Evolutionary conservation across 2,888 invertebrate genomes (phyloP).

Genomic region (Erebia aethiops): DNA sequence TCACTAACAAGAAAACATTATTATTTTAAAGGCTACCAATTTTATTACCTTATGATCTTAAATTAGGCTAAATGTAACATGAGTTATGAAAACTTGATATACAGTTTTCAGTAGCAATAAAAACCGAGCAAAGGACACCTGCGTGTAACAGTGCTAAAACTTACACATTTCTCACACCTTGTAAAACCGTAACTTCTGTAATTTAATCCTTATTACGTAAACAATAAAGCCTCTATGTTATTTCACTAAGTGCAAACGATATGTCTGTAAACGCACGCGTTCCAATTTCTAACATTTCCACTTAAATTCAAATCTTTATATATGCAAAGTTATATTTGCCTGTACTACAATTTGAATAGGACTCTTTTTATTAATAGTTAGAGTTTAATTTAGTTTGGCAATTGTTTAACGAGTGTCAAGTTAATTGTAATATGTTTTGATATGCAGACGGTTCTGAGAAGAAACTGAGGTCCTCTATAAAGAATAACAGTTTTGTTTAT

Average conservation of each 20-base stretch:
- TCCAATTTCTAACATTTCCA: slow-evolving; percentile 69
- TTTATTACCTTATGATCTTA: not conserved
- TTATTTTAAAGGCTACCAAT: too few species aligned
- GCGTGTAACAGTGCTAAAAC: slow-evolving; percentile 11
- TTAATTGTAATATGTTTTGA: slow-evolving; percentile 52
- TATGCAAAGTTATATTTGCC: slow-evolving; percentile 26
- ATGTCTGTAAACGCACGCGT: slow-evolving; percentile 55
- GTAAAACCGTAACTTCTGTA: not conserved
- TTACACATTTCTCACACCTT: not conserved
- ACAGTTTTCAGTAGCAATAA: slow-evolving; percentile 15
- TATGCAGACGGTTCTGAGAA: slow-evolving; percentile 63
- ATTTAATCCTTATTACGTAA: slow-evolving; percentile 1
- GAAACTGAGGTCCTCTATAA: slow-evolving; percentile 61
- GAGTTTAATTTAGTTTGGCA: slow-evolving; percentile 20
- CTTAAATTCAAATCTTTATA: slow-evolving; percentile 68
- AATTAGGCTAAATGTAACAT: not conserved
- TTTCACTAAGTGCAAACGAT: slow-evolving; percentile 12
- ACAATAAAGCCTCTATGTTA: not conserved
- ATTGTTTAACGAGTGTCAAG: slow-evolving; percentile 27
- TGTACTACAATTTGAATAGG: not conserved
- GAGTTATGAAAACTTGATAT: slow-evolving; percentile 12
- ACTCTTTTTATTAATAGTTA: slow-evolving; percentile 8
- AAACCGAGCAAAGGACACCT: slow-evolving; percentile 16
- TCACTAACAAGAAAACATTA: too few species aligned
- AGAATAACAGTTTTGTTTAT: slow-evolving; percentile 71